phyloP scores from a whole-genome alignment of 2,888 invertebrate species.

The Anthrax anthrax region DNA sequence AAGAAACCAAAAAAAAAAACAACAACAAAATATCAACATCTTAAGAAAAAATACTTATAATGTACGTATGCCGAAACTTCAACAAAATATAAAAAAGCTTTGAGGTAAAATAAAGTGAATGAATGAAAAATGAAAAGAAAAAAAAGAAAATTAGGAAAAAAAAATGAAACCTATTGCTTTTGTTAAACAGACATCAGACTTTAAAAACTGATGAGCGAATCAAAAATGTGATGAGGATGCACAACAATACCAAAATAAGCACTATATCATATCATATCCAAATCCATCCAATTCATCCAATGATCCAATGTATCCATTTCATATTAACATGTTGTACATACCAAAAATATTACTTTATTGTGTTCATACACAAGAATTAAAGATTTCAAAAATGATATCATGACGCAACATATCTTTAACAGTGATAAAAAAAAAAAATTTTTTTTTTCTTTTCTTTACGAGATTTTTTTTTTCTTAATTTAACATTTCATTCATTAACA shows the following conservation, averaged over 20 bases:
- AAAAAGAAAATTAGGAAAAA: no score
- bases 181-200: constrained; percentile 1
- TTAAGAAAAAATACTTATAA: no score
- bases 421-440: not conserved
- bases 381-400: constrained; percentile 9
- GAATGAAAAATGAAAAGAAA: no score
- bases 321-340: not conserved
- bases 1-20: no score
- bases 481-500: not conserved
- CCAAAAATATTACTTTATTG: no score
- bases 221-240: constrained; percentile 4
- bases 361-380: not conserved
- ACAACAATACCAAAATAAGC: not conserved
- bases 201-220: not conserved
- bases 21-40: no score
- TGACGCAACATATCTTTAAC: constrained; percentile 6
- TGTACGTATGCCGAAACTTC: not conserved
- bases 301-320: no score
- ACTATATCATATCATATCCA: no score
- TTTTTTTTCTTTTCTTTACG: not conserved
- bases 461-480: not conserved
- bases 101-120: not conserved
- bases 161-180: not conserved
- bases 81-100: not conserved
- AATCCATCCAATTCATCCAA: no score